These are phyloP conservation scores for Triplophysa siluroides DNA, from an alignment of 2,113 vertebrate species.

Conservation along the genomic window DNA sequence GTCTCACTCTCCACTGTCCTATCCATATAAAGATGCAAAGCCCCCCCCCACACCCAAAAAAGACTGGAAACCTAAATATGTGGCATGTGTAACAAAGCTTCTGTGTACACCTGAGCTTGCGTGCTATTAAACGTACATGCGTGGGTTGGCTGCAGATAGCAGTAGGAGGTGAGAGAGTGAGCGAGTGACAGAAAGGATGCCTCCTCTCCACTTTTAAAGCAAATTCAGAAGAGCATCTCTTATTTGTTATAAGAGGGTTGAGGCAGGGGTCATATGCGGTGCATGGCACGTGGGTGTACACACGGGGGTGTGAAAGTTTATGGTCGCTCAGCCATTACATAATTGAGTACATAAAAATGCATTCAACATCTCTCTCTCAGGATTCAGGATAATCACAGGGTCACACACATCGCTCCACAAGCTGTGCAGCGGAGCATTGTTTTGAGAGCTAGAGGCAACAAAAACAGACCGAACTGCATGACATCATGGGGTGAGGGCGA, in stretches of 20 bases:
- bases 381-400: not conserved
- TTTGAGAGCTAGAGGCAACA: not conserved
- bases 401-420: not conserved
- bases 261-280: not conserved
- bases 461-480: not conserved
- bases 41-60: no score
- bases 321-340: not conserved
- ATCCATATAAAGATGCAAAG: no score
- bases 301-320: not conserved
- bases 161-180: slow-evolving; percentile 16
- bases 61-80: not conserved
- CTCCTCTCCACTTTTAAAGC: not conserved
- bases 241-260: not conserved
- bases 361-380: not conserved
- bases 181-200: not conserved
- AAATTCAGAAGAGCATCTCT: not conserved
- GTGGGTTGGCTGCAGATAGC: slow-evolving; percentile 20
- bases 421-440: not conserved
- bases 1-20: no score
- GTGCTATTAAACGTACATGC: not conserved
- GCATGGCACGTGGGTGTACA: not conserved
- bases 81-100: not conserved
- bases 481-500: no score
- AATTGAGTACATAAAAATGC: not conserved
- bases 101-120: not conserved